These are phyloP conservation scores for Aurelia aurita complex sp. Pacific DNA, from an alignment of 30 jellyfish, hydroid and myxozoan species.

Conservation along the genomic window DNA sequence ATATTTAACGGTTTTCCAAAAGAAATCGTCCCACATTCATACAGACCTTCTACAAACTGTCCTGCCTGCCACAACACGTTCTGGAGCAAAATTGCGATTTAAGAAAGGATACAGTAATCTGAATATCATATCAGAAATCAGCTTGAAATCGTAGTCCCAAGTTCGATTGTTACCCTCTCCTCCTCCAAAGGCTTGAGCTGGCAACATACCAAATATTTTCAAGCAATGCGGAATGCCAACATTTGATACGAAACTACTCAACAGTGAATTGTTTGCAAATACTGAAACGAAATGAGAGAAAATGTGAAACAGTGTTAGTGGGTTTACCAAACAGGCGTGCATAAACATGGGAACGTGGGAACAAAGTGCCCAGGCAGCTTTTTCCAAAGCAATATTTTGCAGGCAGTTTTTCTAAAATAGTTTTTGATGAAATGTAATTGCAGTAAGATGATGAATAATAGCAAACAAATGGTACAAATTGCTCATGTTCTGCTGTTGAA, in stretches of 20 bases:
- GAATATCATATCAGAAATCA: slow-evolving; percentile 39
- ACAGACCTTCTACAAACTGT: too few species aligned
- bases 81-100: not conserved
- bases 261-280: slow-evolving; percentile 16
- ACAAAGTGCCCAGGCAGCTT: too few species aligned
- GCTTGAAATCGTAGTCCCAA: slow-evolving; percentile 28
- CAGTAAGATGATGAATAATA: too few species aligned
- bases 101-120: slow-evolving; percentile 57
- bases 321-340: not conserved
- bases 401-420: too few species aligned
- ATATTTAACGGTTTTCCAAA: too few species aligned
- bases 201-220: slow-evolving; percentile 42
- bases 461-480: too few species aligned
- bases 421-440: too few species aligned
- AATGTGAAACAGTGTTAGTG: not conserved
- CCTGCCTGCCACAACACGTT: too few species aligned
- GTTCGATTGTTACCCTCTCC: not conserved
- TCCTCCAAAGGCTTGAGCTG: slow-evolving; percentile 11
- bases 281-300: not conserved
- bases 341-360: too few species aligned
- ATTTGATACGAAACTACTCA: not conserved
- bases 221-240: slow-evolving; percentile 20
- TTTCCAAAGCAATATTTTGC: too few species aligned
- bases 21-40: too few species aligned
- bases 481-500: too few species aligned